Base-by-base conservation (phyloP, 1,140 invertebrate species). In the Cephus cinctus region DNA sequence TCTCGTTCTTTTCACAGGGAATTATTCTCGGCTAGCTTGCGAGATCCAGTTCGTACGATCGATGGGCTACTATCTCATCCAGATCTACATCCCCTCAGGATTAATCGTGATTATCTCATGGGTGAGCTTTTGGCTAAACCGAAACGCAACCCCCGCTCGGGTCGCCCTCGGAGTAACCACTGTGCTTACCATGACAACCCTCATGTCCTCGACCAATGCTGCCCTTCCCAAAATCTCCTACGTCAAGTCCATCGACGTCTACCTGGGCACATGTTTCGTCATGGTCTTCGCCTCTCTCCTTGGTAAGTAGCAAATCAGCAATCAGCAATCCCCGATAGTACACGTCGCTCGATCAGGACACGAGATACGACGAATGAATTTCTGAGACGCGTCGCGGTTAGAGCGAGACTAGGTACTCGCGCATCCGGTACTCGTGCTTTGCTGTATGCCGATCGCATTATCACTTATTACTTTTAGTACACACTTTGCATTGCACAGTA, bases 41-140 rank as follows among this genome's bases (percentile, higher is more conserved):
- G 92, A 97, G 81, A 96, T 98, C 74, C 93, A 96, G 78, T 96
- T 98, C 79, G 93, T 94, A 50, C 87, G 96, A 54, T 96, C 93
- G 64, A 95, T 98, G 90, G 96, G 96, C 65, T 98, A 98, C 84
- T 98, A 98, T 82, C 82, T 98, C 65, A 98, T 98, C 80, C 96
- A 98, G 81, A 98, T 98, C 76, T 98, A 98, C 83, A 96, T 98
- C 80, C 96, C 96, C 60, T 96, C 94, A 71, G 91, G 93, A 73
- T 86, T 98, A 71, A 98, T 98, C 79, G 96, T 98, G 75, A 96
- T 97, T 78, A 97, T 98, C 79, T 96, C 93, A 60, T 98, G 96
- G 95, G 95, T 98, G 68, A 93, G 90, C 69, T 96, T 95, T 82
- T 95, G 91, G 90, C 80, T 92, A 66, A 89, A 96, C 79, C 85